phyloP scores from a whole-genome alignment of 2,113 vertebrate genomes.

The Rissa tridactyla region DNA sequence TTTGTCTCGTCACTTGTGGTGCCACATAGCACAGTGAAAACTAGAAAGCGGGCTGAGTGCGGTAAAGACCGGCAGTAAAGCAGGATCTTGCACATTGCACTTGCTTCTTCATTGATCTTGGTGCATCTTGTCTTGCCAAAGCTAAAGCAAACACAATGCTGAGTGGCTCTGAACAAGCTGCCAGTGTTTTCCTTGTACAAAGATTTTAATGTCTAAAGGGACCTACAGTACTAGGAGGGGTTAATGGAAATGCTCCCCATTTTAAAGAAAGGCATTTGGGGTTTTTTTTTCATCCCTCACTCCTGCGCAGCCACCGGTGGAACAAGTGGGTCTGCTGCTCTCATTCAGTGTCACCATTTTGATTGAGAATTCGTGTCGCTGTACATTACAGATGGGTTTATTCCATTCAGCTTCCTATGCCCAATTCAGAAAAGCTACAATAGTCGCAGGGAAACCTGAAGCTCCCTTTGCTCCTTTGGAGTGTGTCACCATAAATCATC shows the following conservation, averaged over 20 bases:
- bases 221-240: background rate
- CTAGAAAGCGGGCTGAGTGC: background rate
- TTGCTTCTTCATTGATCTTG: background rate
- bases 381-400: background rate
- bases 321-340: background rate
- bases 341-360: background rate
- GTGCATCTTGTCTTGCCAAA: background rate
- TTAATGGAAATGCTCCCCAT: background rate
- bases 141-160: background rate
- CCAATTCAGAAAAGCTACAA: background rate
- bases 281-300: background rate
- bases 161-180: background rate
- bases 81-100: background rate
- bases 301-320: background rate
- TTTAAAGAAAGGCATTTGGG: background rate
- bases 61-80: background rate
- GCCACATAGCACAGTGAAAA: background rate
- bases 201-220: background rate
- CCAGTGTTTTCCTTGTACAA: background rate
- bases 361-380: background rate
- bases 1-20: background rate
- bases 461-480: conserved; percentile 10
- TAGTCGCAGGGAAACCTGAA: background rate
- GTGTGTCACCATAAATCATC: conserved; percentile 30
- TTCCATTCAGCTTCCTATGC: background rate